These are phyloP conservation scores for Micropoecilia bifurca DNA, from an alignment of 2,797 vertebrate species.

Conservation along the genomic window DNA sequence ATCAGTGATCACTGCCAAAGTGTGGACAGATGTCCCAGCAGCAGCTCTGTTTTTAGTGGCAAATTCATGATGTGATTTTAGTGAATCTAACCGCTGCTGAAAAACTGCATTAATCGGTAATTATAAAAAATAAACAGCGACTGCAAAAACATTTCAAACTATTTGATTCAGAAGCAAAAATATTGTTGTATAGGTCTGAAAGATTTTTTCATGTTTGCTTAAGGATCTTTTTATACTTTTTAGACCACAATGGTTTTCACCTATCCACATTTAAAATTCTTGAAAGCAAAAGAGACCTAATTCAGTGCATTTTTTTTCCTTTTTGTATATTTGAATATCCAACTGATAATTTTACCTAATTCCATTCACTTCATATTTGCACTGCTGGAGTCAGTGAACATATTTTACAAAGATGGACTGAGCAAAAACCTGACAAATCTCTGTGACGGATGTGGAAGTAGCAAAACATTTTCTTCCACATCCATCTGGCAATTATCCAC, in stretches of 20 bases:
- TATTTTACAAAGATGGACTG: neutral
- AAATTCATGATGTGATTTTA: neutral
- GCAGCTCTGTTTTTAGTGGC: neutral
- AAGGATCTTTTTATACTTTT: neutral
- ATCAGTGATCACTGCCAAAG: neutral
- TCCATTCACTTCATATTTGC: neutral
- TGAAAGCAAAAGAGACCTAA: neutral
- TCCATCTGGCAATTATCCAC: neutral
- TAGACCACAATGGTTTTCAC: neutral
- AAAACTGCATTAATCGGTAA: neutral
- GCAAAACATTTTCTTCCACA: neutral
- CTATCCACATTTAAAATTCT: neutral
- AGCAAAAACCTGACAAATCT: neutral
- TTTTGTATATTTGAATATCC: neutral
- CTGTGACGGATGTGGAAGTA: neutral
- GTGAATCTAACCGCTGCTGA: neutral
- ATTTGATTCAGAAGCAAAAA: neutral
- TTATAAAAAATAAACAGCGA: neutral
- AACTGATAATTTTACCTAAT: neutral
- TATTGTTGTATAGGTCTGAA: neutral
- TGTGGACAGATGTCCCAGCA: slow-evolving; percentile 10
- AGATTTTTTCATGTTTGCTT: neutral
- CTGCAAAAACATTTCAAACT: neutral
- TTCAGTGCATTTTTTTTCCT: neutral
- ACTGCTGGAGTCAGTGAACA: neutral